A percentile compares a stretch with the other conserved stretches of the same genome.
These are phyloP conservation scores for Romanogobio albipinnatus DNA, from an alignment of 2,113 vertebrate species.

Conservation along the genomic window DNA sequence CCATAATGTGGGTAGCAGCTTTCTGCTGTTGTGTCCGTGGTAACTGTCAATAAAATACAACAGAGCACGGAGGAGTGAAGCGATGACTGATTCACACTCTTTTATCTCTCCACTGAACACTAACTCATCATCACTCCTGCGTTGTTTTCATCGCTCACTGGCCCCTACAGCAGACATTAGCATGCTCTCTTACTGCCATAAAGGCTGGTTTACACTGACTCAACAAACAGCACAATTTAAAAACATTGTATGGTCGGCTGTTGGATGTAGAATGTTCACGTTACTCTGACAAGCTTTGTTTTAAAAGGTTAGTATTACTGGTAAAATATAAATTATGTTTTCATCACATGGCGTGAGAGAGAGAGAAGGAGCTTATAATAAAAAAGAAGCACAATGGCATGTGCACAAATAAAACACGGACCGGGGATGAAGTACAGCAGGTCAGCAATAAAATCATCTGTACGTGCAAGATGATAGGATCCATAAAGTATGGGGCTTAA, in stretches of 20 bases:
- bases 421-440: not conserved
- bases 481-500: not conserved
- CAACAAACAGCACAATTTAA: not conserved
- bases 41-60: conserved; percentile 37
- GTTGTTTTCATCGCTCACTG: not conserved
- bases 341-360: not conserved
- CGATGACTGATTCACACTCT: conserved; percentile 37
- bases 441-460: not conserved
- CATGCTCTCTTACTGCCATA: not conserved
- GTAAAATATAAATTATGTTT: not conserved
- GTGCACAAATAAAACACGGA: not conserved
- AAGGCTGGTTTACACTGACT: not conserved
- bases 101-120: conserved; percentile 25
- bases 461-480: not conserved
- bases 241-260: not conserved
- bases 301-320: not conserved
- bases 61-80: conserved; percentile 35
- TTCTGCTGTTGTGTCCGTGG: conserved; percentile 17
- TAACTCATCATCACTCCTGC: conserved; percentile 9
- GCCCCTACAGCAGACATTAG: not conserved
- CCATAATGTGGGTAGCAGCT: conserved; percentile 22
- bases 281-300: not conserved
- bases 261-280: not conserved
- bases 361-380: not conserved
- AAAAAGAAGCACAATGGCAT: not conserved